Evolutionary conservation across 2,113 vertebrate species (phyloP), one percentile per base, ranked within the genome.

Genomic region (Panthera tigris): DNA sequence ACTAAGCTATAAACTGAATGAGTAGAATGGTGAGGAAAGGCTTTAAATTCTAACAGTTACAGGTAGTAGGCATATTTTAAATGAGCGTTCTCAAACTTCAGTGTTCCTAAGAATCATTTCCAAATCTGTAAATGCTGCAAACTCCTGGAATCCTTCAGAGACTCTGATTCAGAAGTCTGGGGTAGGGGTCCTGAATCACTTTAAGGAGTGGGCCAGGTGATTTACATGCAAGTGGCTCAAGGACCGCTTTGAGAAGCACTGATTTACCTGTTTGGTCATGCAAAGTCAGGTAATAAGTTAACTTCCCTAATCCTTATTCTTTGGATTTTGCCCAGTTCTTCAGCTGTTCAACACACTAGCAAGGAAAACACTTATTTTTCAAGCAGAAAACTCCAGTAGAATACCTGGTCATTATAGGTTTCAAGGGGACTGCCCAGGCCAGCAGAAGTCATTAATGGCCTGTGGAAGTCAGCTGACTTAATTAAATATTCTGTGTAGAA

Each of bases 361-460:
- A 95, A 96, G 73, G 29, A 84, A 94, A 97, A 94, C 55, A 89
- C 7, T 91, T 91, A 68, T 69, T 92, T 94, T 78, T 57, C 66
- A 94, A 90, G 80, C 52, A 94, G 80, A 93, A 96, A 92, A 97
- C 79, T 89, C 55, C 57, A 94, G 73, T 39, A 93, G 91, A 91
- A 71, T 45, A 93, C 45, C 36, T 94, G 36, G 55, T 55, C 88
- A 96, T 52, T 61, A 31, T 1, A 65, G 14, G 45, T 91, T 88
- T 98, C 69, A 55, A 96, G 39, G 55, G n/a, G 39, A 83, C 39
- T 76, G 33, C 13, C 45, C 66, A 2, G 27, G 31, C 12, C 68
- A 94, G 89, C 5, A 61, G 66, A 90, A 93, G 29, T 71, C 27
- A 92, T 92, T 94, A 68, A 48, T 3, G 23, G 50, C 48, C 81